Evolutionary conservation across 2,113 vertebrate genomes (phyloP).

Genomic region (Camarhynchus parvulus): DNA sequence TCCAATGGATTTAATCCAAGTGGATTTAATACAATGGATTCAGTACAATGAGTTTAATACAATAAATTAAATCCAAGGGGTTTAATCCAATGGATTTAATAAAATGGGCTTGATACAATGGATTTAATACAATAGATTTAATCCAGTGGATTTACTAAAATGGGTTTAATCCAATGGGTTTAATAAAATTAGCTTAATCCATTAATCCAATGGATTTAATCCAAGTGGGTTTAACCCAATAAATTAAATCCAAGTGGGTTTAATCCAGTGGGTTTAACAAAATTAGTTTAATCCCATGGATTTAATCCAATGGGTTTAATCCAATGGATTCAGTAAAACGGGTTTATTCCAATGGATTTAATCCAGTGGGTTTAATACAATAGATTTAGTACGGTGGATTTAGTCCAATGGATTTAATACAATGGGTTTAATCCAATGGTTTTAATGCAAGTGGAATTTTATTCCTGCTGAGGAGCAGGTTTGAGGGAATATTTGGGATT

Average conservation of each 20-base stretch:
- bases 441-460: neutral
- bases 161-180: neutral
- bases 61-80: too few relatives aligned
- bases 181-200: neutral
- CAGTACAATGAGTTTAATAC: too few relatives aligned
- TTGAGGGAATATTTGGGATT: neutral
- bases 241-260: accelerated
- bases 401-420: neutral
- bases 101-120: too few relatives aligned
- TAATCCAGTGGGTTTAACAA: neutral
- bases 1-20: too few relatives aligned
- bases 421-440: neutral
- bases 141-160: neutral
- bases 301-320: neutral
- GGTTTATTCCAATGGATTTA: too few relatives aligned
- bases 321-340: neutral
- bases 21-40: too few relatives aligned
- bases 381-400: neutral
- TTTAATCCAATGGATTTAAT: neutral
- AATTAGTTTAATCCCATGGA: neutral
- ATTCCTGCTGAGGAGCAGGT: neutral
- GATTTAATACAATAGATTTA: too few relatives aligned
- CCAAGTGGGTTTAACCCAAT: neutral
- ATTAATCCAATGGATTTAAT: neutral
- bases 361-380: neutral